phyloP scores from a whole-genome alignment of 1,140 invertebrate species.

The Gonioctena quinquepunctata region DNA sequence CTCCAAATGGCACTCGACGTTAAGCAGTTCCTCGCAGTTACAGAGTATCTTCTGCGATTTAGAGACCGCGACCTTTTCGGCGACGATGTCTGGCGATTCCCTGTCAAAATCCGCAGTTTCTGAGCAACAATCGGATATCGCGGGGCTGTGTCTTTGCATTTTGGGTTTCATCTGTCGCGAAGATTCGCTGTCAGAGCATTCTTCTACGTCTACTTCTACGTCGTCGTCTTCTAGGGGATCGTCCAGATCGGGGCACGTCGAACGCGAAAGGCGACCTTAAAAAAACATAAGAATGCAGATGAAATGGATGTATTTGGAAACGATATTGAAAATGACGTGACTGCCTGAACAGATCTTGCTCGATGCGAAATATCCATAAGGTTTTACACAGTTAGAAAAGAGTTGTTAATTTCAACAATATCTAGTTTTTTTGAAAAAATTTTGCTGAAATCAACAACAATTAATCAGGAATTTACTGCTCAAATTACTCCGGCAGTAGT shows the following conservation, averaged over 20 bases:
- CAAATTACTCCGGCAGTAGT: too few species aligned
- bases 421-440: too few species aligned
- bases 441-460: too few species aligned
- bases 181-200: conserved; percentile 52
- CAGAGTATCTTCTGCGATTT: conserved; percentile 63
- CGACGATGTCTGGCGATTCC: conserved; percentile 46
- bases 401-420: too few species aligned
- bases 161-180: conserved; percentile 38
- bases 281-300: conserved; percentile 3
- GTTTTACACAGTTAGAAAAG: too few species aligned
- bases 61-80: conserved; percentile 30
- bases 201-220: conserved; percentile 54
- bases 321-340: too few species aligned
- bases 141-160: conserved; percentile 42
- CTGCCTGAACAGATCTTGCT: too few species aligned
- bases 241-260: conserved; percentile 46
- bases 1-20: conserved; percentile 88
- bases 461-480: too few species aligned
- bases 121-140: conserved; percentile 51
- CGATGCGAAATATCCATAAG: too few species aligned
- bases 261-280: conserved; percentile 40
- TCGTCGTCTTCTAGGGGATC: conserved; percentile 52
- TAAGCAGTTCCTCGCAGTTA: conserved; percentile 81
- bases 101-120: conserved; percentile 48
- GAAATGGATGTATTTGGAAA: too few species aligned